phyloP scores from a whole-genome alignment of 1,140 invertebrate genomes.

The Caenorhabditis latens region DNA sequence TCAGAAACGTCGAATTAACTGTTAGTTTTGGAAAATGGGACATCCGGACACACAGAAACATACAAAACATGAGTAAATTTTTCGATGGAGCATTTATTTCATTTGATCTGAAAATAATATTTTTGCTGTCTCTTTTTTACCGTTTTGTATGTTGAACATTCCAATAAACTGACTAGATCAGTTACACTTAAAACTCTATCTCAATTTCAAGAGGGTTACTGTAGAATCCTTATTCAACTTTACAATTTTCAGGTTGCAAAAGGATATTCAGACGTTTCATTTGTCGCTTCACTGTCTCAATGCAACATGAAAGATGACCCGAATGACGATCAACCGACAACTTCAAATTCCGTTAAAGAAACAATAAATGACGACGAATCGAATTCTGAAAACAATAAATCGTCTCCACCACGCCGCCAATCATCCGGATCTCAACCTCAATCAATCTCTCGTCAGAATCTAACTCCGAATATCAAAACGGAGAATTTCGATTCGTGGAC shows the following conservation, averaged over 20 bases:
- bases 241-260: slow-evolving; percentile 30
- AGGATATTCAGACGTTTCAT: slow-evolving; percentile 61
- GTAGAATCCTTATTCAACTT: background rate
- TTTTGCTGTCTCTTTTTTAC: too few relatives aligned
- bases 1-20: too few relatives aligned
- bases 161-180: too few relatives aligned
- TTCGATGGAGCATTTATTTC: too few relatives aligned
- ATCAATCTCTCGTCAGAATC: background rate
- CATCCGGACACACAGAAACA: too few relatives aligned
- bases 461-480: background rate
- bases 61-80: too few relatives aligned
- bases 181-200: too few relatives aligned
- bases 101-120: too few relatives aligned
- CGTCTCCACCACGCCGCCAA: slow-evolving; percentile 27
- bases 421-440: slow-evolving; percentile 19
- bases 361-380: slow-evolving; percentile 28
- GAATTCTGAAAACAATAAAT: slow-evolving; percentile 22
- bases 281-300: slow-evolving; percentile 47
- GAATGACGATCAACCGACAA: slow-evolving; percentile 49
- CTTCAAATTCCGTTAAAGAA: slow-evolving; percentile 34
- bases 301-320: slow-evolving; percentile 42
- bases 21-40: too few relatives aligned
- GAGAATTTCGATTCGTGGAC: slow-evolving; percentile 34
- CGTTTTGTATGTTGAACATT: too few relatives aligned
- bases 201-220: too few relatives aligned